phyloP scores from a whole-genome alignment of 2,888 invertebrate species.

The Xylocampa areola region DNA sequence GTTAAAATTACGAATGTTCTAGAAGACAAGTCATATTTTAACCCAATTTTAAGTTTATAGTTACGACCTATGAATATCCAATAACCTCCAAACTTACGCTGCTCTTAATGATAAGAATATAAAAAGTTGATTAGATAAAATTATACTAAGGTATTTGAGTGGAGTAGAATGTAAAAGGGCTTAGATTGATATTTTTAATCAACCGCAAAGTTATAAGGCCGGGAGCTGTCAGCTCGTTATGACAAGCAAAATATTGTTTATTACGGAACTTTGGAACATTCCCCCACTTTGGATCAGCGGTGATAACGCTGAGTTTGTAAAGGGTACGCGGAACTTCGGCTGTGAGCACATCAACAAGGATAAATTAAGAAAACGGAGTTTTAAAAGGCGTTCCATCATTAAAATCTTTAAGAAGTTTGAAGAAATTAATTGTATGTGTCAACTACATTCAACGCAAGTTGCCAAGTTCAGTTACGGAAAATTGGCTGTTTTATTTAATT shows the following conservation, averaged over 20 bases:
- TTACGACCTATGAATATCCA: constrained; percentile 34
- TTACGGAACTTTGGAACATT: constrained; percentile 65
- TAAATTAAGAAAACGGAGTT: constrained; percentile 8
- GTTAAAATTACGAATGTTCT: constrained; percentile 43
- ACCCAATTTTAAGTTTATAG: constrained; percentile 30
- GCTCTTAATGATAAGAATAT: constrained; percentile 15
- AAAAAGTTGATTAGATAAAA: constrained; percentile 45
- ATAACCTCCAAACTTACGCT: constrained; percentile 26
- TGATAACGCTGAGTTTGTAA: constrained; percentile 59
- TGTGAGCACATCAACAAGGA: constrained; percentile 29
- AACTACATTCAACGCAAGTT: background rate
- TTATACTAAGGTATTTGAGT: constrained; percentile 47
- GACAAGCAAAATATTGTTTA: constrained; percentile 74
- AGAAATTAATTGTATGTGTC: background rate
- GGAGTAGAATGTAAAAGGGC: constrained; percentile 52
- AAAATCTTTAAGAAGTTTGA: background rate
- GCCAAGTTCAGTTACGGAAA: background rate
- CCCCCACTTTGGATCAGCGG: constrained; percentile 46
- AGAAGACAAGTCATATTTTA: constrained; percentile 44
- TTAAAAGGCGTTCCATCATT: background rate
- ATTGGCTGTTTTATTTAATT: too few species aligned
- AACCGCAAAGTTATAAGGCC: constrained; percentile 68
- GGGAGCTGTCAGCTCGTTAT: constrained; percentile 63
- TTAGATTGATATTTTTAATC: constrained; percentile 77
- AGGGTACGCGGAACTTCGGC: constrained; percentile 45